Conservation (phyloP, 2,797 vertebrate species). For the Chaunax sp. region DNA sequence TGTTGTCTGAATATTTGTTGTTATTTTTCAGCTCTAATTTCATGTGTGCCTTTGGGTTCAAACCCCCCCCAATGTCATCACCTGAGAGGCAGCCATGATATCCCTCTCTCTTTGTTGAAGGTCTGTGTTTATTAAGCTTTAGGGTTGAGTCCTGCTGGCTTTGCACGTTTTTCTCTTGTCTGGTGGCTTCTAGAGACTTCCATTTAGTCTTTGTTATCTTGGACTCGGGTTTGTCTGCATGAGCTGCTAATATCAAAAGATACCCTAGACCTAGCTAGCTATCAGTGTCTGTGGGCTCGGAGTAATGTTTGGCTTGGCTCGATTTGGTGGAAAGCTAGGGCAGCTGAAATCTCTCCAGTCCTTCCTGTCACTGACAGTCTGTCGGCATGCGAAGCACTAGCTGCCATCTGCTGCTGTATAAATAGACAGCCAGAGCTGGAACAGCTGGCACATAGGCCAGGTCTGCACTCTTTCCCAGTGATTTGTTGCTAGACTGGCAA, state of each 20-base stretch:
- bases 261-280: slow-evolving; percentile 37
- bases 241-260: slow-evolving; percentile 66
- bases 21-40: slow-evolving; percentile 27
- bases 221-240: slow-evolving; percentile 45
- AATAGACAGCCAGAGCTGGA: slow-evolving; percentile 79
- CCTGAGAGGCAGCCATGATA: slow-evolving; percentile 59
- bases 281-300: slow-evolving; percentile 41
- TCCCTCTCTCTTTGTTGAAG: slow-evolving; percentile 61
- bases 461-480: slow-evolving; percentile 58
- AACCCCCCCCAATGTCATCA: slow-evolving; percentile 53
- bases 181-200: slow-evolving; percentile 75
- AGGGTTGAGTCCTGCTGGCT: slow-evolving; percentile 77
- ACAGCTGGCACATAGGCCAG: slow-evolving; percentile 79
- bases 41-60: slow-evolving; percentile 17
- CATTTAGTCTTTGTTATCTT: slow-evolving; percentile 64
- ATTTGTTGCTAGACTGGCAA: slow-evolving; percentile 53
- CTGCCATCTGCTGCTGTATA: slow-evolving; percentile 86
- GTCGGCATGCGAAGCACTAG: slow-evolving; percentile 79
- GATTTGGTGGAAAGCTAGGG: slow-evolving; percentile 72
- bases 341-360: slow-evolving; percentile 82
- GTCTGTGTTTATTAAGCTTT: slow-evolving; percentile 70
- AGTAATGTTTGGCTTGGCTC: slow-evolving; percentile 63
- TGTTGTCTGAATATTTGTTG: slow-evolving; percentile 13
- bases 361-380: slow-evolving; percentile 84
- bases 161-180: slow-evolving; percentile 71